Percentiles rank a stretch among this genome's conserved stretches.
Conservation (phyloP, 2,888 invertebrate genomes). For the Pyrochroa serraticornis region DNA sequence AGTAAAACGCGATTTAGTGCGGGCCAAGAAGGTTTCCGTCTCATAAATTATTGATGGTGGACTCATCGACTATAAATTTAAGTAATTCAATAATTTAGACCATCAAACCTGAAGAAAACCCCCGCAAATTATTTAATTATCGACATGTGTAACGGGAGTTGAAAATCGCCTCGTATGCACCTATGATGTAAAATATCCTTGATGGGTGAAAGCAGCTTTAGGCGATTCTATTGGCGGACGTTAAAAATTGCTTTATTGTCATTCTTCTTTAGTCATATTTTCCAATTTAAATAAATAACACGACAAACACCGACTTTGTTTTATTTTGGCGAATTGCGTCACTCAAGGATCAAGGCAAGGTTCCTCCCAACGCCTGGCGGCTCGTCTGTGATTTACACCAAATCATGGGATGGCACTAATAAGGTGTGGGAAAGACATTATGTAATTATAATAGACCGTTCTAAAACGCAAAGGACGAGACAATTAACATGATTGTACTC, state of each 20-base stretch:
- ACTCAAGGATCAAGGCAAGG: constrained; percentile 20
- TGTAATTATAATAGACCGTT: constrained; percentile 14
- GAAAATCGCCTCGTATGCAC: constrained; percentile 5
- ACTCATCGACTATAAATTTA: constrained; percentile 9
- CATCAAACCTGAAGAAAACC: neutral
- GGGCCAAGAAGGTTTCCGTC: neutral
- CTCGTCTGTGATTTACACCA: constrained; percentile 1
- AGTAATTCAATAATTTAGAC: constrained; percentile 7
- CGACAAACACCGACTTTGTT: constrained; percentile 1
- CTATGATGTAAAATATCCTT: neutral
- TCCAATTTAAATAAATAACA: constrained; percentile 14
- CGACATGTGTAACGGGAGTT: constrained; percentile 16
- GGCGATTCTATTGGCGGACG: neutral
- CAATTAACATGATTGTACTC: no score
- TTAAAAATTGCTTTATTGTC: no score
- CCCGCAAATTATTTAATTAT: constrained; percentile 3
- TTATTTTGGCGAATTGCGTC: constrained; percentile 18
- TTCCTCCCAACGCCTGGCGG: neutral
- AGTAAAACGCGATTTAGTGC: neutral
- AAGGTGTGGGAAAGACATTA: constrained; percentile 13
- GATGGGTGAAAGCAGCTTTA: constrained; percentile 9
- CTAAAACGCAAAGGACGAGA: no score
- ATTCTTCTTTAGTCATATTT: no score
- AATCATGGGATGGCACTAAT: constrained; percentile 14
- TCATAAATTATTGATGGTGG: constrained; percentile 1